Percentiles rank a stretch among this genome's conserved stretches.
Evolutionary conservation across 2,888 invertebrate genomes (phyloP).

Genomic region (Actias luna): DNA sequence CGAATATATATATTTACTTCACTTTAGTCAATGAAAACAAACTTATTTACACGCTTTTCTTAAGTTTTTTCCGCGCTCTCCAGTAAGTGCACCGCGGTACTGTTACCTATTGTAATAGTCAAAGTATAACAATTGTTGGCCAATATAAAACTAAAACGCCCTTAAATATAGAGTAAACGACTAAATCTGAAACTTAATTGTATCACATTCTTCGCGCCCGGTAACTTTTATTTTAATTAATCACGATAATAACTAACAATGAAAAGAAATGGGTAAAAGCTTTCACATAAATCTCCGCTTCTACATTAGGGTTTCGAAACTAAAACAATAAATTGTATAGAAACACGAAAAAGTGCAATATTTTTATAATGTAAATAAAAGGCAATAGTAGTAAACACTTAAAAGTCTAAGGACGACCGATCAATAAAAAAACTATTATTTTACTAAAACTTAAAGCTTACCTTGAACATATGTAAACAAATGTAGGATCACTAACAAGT

Average conservation of each 20-base stretch:
- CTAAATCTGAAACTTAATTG: not conserved
- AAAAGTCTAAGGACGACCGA: constrained; percentile 36
- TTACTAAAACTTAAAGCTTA: constrained; percentile 65
- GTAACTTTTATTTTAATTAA: not conserved
- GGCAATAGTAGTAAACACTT: not conserved
- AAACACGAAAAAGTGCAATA: not conserved
- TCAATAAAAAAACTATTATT: constrained; percentile 71
- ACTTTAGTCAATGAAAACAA: no score
- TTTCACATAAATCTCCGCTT: not conserved
- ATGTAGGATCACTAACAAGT: constrained; percentile 69
- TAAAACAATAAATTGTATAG: not conserved
- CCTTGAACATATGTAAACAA: constrained; percentile 81
- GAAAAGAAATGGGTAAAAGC: not conserved
- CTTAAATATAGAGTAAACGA: not conserved
- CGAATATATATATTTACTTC: no score
- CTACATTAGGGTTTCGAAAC: not conserved
- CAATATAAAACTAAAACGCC: not conserved
- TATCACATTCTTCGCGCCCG: not conserved
- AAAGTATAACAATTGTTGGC: no score
- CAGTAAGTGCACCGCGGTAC: no score
- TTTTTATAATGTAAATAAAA: not conserved
- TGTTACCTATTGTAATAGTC: no score
- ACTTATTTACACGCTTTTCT: no score
- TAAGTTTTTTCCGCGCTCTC: no score
- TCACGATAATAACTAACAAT: not conserved